Percentiles rank a stretch among this genome's conserved stretches.
Evolutionary conservation across 2,888 invertebrate genomes (phyloP).

Genomic region (Abrostola triplasia): DNA sequence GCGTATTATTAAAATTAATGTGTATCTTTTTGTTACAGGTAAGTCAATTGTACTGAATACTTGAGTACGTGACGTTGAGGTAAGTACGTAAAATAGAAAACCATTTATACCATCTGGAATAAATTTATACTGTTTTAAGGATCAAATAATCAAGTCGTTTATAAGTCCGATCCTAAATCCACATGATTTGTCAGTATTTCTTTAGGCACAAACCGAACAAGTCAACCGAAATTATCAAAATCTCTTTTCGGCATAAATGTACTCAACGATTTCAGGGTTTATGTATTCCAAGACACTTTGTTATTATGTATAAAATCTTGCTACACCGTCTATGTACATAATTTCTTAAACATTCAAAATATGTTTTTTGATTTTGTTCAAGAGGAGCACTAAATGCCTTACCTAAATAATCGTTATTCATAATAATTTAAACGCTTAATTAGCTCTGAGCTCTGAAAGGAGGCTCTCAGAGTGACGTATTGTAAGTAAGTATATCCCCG

Average conservation of each 20-base stretch:
- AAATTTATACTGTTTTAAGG: too few relatives aligned
- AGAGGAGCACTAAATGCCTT: neutral
- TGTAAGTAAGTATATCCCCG: constrained; percentile 36
- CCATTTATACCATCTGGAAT: neutral
- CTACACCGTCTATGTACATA: too few relatives aligned
- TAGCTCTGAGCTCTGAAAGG: constrained; percentile 1
- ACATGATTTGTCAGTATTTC: too few relatives aligned
- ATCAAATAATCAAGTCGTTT: too few relatives aligned
- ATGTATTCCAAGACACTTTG: too few relatives aligned
- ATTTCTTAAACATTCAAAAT: too few relatives aligned
- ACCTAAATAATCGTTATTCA: neutral
- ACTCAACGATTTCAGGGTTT: too few relatives aligned
- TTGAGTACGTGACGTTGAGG: neutral
- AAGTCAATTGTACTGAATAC: neutral
- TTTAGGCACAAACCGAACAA: too few relatives aligned
- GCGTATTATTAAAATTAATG: neutral
- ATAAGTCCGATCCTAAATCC: too few relatives aligned
- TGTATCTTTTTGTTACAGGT: constrained; percentile 2
- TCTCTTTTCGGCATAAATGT: too few relatives aligned
- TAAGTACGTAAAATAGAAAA: neutral
- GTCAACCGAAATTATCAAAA: too few relatives aligned
- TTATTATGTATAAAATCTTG: too few relatives aligned
- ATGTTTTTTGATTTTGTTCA: neutral
- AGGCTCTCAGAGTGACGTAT: constrained; percentile 21
- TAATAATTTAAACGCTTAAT: neutral